Evolutionary conservation across 2,888 invertebrate species (phyloP).

Genomic region (Drosophila monieri): DNA sequence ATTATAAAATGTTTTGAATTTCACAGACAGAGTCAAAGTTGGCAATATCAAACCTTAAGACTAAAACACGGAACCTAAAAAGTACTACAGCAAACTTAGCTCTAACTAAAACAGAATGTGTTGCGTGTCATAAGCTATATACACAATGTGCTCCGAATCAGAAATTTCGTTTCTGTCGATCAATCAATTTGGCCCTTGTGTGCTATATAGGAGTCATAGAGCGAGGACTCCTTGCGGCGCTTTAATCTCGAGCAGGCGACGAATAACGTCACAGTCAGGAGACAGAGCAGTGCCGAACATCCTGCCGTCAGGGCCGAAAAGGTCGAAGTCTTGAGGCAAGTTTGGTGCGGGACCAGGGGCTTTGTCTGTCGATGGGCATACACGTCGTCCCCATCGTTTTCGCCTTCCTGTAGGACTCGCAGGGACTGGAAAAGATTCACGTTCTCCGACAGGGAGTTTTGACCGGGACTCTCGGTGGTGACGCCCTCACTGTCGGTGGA

Average conservation of each 20-base stretch:
- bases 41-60: slow-evolving; percentile 29
- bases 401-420: slow-evolving; percentile 93
- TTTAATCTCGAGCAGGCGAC: slow-evolving; percentile 91
- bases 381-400: slow-evolving; percentile 85
- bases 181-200: slow-evolving; percentile 87
- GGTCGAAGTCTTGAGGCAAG: slow-evolving; percentile 87
- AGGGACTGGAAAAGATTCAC: slow-evolving; percentile 95
- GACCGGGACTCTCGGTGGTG: slow-evolving; percentile 72
- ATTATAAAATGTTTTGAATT: slow-evolving; percentile 2
- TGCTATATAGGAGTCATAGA: slow-evolving; percentile 86
- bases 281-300: slow-evolving; percentile 88
- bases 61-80: slow-evolving; percentile 27
- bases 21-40: slow-evolving; percentile 1
- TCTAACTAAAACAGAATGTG: slow-evolving; percentile 55
- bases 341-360: slow-evolving; percentile 82
- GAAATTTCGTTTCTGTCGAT: slow-evolving; percentile 57
- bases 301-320: slow-evolving; percentile 89
- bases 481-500: slow-evolving; percentile 25
- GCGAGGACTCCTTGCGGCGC: slow-evolving; percentile 84
- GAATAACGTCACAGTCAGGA: slow-evolving; percentile 89
- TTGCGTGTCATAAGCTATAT: slow-evolving; percentile 63
- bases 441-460: slow-evolving; percentile 91
- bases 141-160: slow-evolving; percentile 53
- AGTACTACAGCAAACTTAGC: slow-evolving; percentile 30
- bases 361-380: slow-evolving; percentile 64